A percentile compares a stretch with the other conserved stretches of the same genome.
These are phyloP conservation scores for Pampusana beccarii DNA, from an alignment of 2,113 vertebrate genomes.

Conservation along the genomic window DNA sequence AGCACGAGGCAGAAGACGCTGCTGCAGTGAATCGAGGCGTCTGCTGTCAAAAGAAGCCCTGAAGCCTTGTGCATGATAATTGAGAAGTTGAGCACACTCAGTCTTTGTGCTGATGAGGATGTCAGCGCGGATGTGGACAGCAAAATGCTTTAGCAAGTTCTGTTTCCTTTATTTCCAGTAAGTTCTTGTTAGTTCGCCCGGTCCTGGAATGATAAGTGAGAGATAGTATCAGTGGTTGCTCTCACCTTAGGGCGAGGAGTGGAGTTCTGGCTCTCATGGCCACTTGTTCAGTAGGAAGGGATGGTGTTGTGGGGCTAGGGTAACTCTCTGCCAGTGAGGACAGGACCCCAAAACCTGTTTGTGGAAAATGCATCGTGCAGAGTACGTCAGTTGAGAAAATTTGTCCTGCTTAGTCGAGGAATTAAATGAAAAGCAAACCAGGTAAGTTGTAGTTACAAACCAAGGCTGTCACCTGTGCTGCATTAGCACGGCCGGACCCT, in stretches of 20 bases:
- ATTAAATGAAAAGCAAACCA: background rate
- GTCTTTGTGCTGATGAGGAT: fast-evolving
- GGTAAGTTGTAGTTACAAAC: background rate
- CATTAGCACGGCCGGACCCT: background rate
- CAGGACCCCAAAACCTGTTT: conserved; percentile 1
- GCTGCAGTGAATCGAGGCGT: background rate
- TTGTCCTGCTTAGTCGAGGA: background rate
- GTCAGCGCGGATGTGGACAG: background rate
- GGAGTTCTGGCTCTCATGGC: conserved; percentile 30
- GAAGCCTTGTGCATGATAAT: background rate
- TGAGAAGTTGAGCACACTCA: background rate
- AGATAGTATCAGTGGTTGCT: background rate
- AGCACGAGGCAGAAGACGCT: background rate
- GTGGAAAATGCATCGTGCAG: background rate
- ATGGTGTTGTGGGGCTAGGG: background rate
- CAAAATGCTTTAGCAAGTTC: background rate
- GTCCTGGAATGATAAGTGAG: background rate
- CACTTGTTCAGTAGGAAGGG: background rate
- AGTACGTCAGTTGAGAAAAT: background rate
- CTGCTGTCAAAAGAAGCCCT: background rate
- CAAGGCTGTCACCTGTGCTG: background rate
- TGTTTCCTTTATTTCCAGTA: background rate
- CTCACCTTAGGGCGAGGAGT: background rate
- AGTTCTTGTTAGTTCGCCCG: background rate
- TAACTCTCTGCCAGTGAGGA: background rate